These are phyloP conservation scores for Seladonia tumulorum DNA, from an alignment of 2,888 invertebrate species.

Conservation along the genomic window DNA sequence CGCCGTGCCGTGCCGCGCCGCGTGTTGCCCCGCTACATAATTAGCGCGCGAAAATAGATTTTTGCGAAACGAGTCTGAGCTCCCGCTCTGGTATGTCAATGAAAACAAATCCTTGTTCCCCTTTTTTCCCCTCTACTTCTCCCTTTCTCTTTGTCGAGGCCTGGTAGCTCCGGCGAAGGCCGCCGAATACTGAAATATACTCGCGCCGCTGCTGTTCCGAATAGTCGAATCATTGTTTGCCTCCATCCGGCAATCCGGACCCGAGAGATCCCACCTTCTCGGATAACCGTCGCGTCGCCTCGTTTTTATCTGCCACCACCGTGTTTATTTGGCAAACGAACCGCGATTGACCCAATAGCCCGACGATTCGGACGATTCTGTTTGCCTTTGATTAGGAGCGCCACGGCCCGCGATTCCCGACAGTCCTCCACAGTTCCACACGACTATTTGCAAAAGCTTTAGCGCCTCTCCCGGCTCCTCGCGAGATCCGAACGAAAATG, in stretches of 20 bases:
- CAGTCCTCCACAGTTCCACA: background rate
- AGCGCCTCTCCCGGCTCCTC: background rate
- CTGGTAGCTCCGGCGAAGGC: conserved; percentile 66
- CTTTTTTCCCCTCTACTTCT: conserved; percentile 46
- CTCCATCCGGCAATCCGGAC: conserved; percentile 39
- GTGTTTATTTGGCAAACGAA: conserved; percentile 7
- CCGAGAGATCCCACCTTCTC: conserved; percentile 20
- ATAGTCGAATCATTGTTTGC: conserved; percentile 71
- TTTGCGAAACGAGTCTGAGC: conserved; percentile 66
- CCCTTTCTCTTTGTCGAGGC: conserved; percentile 67
- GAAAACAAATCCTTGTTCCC: conserved; percentile 69
- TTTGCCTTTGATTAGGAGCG: background rate
- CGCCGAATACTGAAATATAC: conserved; percentile 68
- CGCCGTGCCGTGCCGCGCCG: background rate
- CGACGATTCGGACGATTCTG: conserved; percentile 3
- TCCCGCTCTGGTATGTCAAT: conserved; percentile 67
- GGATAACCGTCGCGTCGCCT: conserved; percentile 37
- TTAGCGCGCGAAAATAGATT: conserved; percentile 68
- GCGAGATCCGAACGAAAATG: background rate
- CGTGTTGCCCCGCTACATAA: conserved; percentile 48
- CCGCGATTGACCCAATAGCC: background rate
- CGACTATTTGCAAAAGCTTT: background rate
- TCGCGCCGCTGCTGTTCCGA: conserved; percentile 33
- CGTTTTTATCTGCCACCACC: background rate
- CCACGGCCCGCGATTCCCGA: background rate